phyloP scores from a whole-genome alignment of 2,797 vertebrate species.

The Dicrostonyx torquatus region DNA sequence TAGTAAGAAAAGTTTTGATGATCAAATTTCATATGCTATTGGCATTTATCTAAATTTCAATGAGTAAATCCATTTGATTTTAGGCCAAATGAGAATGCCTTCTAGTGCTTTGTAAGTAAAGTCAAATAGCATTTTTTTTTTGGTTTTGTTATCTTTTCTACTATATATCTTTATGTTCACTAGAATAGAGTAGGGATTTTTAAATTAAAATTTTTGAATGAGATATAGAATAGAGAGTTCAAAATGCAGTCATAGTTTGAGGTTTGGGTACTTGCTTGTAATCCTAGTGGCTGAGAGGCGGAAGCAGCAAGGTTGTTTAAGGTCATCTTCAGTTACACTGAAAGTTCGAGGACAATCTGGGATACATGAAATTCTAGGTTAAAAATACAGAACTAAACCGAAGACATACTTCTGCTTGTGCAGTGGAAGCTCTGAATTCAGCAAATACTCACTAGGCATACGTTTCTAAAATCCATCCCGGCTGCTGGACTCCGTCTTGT shows the following conservation, averaged over 20 bases:
- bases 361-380: background rate
- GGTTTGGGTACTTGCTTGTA: background rate
- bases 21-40: conserved; percentile 1
- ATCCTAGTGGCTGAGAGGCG: background rate
- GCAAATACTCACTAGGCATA: background rate
- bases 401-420: background rate
- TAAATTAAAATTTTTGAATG: background rate
- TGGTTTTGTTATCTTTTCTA: background rate
- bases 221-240: background rate
- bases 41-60: conserved; percentile 53
- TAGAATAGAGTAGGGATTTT: background rate
- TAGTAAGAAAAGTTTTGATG: background rate
- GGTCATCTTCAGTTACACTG: background rate
- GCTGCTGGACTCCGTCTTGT: background rate
- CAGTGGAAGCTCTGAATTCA: background rate
- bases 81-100: conserved; percentile 23
- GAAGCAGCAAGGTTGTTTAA: background rate
- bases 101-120: conserved; percentile 44
- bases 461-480: background rate
- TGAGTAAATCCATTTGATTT: conserved; percentile 44
- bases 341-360: background rate
- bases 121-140: background rate
- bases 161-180: background rate
- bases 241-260: background rate
- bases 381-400: background rate